Evolutionary conservation across 2,888 invertebrate genomes (phyloP), one percentile per base, ranked within the genome.

Genomic region (Metopia argyrocephala): DNA sequence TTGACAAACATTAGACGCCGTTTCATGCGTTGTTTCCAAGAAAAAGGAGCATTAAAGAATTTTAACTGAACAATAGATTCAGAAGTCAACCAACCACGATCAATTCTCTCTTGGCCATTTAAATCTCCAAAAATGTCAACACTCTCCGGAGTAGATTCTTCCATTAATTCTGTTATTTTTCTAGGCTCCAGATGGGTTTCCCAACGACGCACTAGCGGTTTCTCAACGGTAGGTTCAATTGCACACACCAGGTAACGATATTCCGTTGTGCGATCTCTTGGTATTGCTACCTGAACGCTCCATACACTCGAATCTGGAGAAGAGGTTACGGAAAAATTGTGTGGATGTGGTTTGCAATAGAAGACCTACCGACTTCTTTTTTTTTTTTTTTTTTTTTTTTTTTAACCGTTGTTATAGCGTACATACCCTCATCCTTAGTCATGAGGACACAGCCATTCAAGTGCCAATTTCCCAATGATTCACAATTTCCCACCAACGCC

Each of bases 1-100:
- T 95, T 95, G 57, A 95, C 93, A 86, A 92, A 93, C 85, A 96
- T 92, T 79, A 92, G 91, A 85, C 94, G 93, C 83, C 93, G 93
- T 85, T 93, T 92, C 85, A 95, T 92, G 84, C 94, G 93, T 85
- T 94, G 93, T 86, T 95, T 95, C 66, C 97, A 92, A 83, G 94
- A 94, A 75, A 97, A 93, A 1, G 97, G 95, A 86, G 94, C 94
- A 86, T 95, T 94, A 85, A 94, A 93, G 86, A 97, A 93, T 89
- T 96, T 96, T 79, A 97, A 93, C 89, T 97, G 97, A 59, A 97
- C 92, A 70, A 95, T 92, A n/a, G 94, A 94, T 88, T 96, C 96
- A 82, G 93, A 92, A 48, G 95, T 96, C 28, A 97, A 91, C 97
- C 97, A 97, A 15, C 97, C 97, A 84, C 93, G 92, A 86, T 94